Evolutionary conservation across 1,140 invertebrate species (phyloP).

Genomic region (Drosophila micromelanica): DNA sequence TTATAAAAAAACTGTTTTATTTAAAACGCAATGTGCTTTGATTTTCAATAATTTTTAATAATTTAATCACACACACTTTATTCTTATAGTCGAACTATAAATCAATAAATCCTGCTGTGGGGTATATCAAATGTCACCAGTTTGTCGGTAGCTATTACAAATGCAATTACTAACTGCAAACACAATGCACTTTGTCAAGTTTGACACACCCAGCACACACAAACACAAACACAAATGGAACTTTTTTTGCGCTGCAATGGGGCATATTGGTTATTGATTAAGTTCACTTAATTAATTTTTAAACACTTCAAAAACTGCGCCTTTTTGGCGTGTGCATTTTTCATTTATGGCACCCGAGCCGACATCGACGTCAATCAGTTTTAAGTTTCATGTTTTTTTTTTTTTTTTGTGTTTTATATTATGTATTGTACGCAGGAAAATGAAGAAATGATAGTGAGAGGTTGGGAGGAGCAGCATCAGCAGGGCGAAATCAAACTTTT

Average conservation of each 20-base stretch:
- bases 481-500: conserved; percentile 73
- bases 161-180: conserved; percentile 37
- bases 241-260: conserved; percentile 21
- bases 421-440: conserved; percentile 33
- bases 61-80: too few species aligned
- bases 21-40: too few species aligned
- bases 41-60: too few species aligned
- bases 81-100: neutral
- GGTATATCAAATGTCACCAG: neutral
- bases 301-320: conserved; percentile 71
- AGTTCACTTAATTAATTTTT: conserved; percentile 66
- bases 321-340: conserved; percentile 70
- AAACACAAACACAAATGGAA: too few species aligned
- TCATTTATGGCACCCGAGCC: conserved; percentile 62
- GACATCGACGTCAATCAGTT: conserved; percentile 67
- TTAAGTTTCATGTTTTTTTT: conserved; percentile 5
- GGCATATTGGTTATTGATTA: conserved; percentile 66
- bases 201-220: conserved; percentile 4
- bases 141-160: conserved; percentile 22
- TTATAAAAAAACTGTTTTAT: neutral
- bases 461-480: conserved; percentile 8
- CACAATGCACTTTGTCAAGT: conserved; percentile 20
- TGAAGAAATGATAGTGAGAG: conserved; percentile 53
- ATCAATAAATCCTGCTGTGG: neutral
- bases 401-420: conserved; percentile 10